Evolutionary conservation across 2,888 invertebrate genomes (phyloP), one percentile per base, ranked within the genome.

Genomic region (Drosophila barbarae): DNA sequence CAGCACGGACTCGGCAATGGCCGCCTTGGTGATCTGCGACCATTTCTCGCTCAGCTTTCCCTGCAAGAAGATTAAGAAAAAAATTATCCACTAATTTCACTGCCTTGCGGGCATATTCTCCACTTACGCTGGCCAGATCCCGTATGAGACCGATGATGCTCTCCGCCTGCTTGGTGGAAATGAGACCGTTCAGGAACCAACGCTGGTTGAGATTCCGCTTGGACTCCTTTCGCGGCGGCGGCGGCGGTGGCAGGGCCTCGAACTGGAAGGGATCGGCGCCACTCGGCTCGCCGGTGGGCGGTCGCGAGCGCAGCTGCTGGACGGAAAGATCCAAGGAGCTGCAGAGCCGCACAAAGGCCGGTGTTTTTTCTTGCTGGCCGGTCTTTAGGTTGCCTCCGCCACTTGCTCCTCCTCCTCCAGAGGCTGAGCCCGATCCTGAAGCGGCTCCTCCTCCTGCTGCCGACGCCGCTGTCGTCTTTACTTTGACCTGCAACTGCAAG

Each of bases 121-220:
- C 26, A 90, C 91, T 91, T 91, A 97, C 98, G 87, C 95, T 93
- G 21, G 96, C 95, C 94, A 99, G 96, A 86, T 99, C 98, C 69
- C 95, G 93, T 18, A 99, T 92, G 7, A 99, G 91, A 57, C 93
- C 92, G 41, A 97, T 95, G 44, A 98, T 96, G 51, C 95, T 94
- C 87, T 96, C 95, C 2, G 98, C 96, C 67, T 97, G 93, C 86
- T 96, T 95, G 72, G 94, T 92, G 13, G 94, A 93, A 73, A 96
- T 95, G 57, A 93, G 91, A 0, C 98, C 98, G 65, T 95, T 91
- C 85, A 98, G 91, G 93, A 96, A 98, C 98, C 98, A 98, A 12
- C 91, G 87, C 30, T 90, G 89, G 67, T 90, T 90, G 1, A 90
- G 78, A 71, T 90, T 89, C 34, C 89, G 86, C 0, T 88, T 79